Evolutionary conservation across 2,113 vertebrate species (phyloP).

Genomic region (Calidris pugnax): DNA sequence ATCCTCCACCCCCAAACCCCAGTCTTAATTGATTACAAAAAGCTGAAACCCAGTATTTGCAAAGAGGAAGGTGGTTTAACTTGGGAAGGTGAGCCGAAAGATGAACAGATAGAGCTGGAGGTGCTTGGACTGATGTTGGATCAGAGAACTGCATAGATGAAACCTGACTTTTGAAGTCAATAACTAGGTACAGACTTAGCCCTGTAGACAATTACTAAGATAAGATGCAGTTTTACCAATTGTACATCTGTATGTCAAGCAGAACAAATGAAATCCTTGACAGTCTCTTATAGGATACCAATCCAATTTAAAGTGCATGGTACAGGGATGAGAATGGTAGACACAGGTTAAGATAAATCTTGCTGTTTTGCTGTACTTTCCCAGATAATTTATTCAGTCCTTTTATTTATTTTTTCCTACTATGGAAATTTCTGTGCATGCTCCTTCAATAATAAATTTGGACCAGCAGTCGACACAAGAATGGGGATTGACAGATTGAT

Average conservation of each 20-base stretch:
- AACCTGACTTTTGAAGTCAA: constrained; percentile 62
- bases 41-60: background rate
- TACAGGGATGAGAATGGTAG: background rate
- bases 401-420: constrained; percentile 36
- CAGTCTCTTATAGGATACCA: constrained; percentile 59
- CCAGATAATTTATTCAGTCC: constrained; percentile 43
- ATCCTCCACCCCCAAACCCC: background rate
- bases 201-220: constrained; percentile 64
- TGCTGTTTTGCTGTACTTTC: background rate
- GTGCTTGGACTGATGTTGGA: background rate
- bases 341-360: constrained; percentile 52
- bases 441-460: background rate
- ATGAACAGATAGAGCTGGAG: background rate
- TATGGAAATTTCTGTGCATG: background rate
- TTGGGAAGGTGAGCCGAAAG: background rate
- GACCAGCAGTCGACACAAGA: background rate
- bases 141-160: background rate
- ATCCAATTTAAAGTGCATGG: constrained; percentile 62
- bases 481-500: background rate
- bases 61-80: background rate
- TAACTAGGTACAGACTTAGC: constrained; percentile 41
- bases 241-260: constrained; percentile 63
- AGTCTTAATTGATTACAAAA: background rate
- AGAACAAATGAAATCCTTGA: constrained; percentile 68
- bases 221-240: constrained; percentile 65